Evolutionary conservation across 2,797 vertebrate genomes (phyloP), one percentile per base, ranked within the genome.

Genomic region (Lepus townsendii): DNA sequence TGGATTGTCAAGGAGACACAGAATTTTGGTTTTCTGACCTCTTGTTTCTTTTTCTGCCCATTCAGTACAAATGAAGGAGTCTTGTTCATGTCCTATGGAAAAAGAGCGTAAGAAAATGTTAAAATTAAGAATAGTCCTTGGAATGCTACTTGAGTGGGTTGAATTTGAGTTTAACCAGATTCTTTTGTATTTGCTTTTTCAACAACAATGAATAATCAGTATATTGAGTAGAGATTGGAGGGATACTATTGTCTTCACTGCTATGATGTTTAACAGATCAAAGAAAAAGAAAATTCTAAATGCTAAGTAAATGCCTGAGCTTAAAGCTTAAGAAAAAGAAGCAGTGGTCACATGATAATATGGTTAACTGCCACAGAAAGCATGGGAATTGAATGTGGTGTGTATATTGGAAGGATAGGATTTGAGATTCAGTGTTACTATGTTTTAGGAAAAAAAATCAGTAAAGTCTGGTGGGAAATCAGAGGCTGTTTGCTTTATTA

Each of bases 401-500:
- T 38, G 91, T 90, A 75, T 95, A n/a, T 63, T 75, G 73, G 63
- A 96, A 92, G 85, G 82, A 75, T 0, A 83, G 88, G 83, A 90
- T 90, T 54, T 97, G 93, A 62, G 86, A 93, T 95, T 95, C 38
- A 17, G 60, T 30, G 66, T 95, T 95, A 95, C 94, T 42, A 94
- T 98, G 97, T 96, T 96, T 89, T 92, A 90, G 91, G 66, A 83
- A 94, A 92, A 83, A 82, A 84, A 92, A 78, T 93, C 75, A 93
- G 69, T 20, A 52, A 88, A 94, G 96, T 93, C 98, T 97, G 93
- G 86, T 90, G 98, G 98, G 98, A 98, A 98, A 98, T 98, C 97
- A 98, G 88, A 94, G 83, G 76, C 95, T 88, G 90, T 98, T 97
- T 98, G 27, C 90, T 98, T 97, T 98, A 97, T 95, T 26, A 65